These are phyloP conservation scores for Cephalopterus ornatus DNA, from an alignment of 2,113 vertebrate genomes.

Conservation along the genomic window DNA sequence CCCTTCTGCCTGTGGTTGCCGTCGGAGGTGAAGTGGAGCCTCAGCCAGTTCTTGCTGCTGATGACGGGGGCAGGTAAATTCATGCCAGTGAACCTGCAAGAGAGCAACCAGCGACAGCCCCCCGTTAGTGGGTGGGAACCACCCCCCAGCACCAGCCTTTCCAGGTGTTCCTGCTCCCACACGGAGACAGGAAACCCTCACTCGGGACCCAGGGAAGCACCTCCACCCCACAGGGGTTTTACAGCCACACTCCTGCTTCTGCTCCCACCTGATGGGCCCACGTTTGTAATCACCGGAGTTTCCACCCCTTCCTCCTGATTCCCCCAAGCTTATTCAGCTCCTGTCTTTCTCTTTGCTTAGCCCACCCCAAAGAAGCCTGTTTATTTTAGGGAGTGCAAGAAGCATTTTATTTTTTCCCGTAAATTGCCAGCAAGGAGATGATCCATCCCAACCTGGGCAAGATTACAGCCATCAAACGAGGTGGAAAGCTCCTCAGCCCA, in stretches of 20 bases:
- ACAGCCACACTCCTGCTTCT: fast-evolving
- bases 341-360: background rate
- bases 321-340: background rate
- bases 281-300: fast-evolving
- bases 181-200: fast-evolving
- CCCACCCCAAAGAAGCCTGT: too few relatives aligned
- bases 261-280: fast-evolving
- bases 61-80: slow-evolving; percentile 95
- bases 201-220: fast-evolving
- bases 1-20: slow-evolving; percentile 95
- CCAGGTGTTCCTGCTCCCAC: background rate
- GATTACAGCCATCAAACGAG: background rate
- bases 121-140: fast-evolving
- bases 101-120: background rate
- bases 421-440: background rate
- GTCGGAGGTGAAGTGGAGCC: slow-evolving; percentile 93
- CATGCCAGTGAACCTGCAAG: slow-evolving; percentile 90
- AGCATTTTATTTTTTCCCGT: background rate
- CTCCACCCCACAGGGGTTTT: fast-evolving
- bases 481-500: background rate
- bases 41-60: slow-evolving; percentile 98
- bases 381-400: background rate
- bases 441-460: background rate
- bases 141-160: background rate
- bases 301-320: background rate